These are phyloP conservation scores for Synanceia verrucosa DNA, from an alignment of 2,797 vertebrate species.

Conservation along the genomic window DNA sequence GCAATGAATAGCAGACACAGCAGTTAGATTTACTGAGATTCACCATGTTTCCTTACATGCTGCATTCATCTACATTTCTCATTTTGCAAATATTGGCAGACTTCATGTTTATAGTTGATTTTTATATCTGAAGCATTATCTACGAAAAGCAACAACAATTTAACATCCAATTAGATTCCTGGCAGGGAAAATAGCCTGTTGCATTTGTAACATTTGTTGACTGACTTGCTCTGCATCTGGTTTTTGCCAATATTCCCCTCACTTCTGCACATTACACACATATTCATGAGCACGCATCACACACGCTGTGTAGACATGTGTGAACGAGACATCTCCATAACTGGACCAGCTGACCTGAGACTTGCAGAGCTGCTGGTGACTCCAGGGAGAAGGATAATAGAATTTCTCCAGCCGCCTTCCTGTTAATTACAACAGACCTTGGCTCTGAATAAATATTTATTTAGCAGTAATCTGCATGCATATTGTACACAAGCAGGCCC, in stretches of 20 bases:
- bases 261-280: conserved; percentile 8
- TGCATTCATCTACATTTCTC: conserved; percentile 4
- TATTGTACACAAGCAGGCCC: conserved; percentile 48
- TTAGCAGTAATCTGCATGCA: conserved; percentile 61
- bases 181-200: conserved; percentile 53
- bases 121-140: conserved; percentile 35
- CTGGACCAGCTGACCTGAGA: conserved; percentile 72
- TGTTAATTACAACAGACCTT: conserved; percentile 80
- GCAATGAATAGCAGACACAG: neutral
- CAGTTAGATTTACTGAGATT: conserved; percentile 10
- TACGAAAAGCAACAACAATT: conserved; percentile 43
- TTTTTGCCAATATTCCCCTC: conserved; percentile 48
- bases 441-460: conserved; percentile 79
- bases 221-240: conserved; percentile 38
- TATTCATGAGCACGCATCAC: conserved; percentile 32
- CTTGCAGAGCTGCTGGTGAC: conserved; percentile 60
- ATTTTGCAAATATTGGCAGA: conserved; percentile 37
- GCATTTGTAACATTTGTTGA: conserved; percentile 52
- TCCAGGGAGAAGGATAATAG: conserved; percentile 74
- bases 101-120: conserved; percentile 39
- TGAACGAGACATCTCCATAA: conserved; percentile 65
- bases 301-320: conserved; percentile 47
- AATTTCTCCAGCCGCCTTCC: conserved; percentile 72
- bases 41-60: conserved; percentile 29
- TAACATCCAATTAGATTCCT: conserved; percentile 59